Conservation (phyloP, 2,888 invertebrate genomes). For the Cantharis rustica region DNA sequence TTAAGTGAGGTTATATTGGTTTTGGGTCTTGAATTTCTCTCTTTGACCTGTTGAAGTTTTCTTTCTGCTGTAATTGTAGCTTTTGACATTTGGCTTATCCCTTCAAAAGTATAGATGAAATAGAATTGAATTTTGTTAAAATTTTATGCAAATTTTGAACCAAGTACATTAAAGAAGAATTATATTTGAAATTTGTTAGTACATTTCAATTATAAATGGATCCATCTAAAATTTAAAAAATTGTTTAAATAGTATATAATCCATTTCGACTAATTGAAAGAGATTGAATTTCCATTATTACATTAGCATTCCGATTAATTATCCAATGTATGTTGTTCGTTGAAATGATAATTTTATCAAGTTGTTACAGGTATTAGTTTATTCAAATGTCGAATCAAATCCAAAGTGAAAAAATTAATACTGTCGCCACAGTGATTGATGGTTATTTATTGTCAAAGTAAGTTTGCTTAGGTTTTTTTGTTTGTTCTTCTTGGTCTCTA, state of each 20-base stretch:
- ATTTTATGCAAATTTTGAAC: not conserved
- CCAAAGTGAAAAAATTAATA: not conserved
- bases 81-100: too few species aligned
- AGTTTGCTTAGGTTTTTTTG: not conserved
- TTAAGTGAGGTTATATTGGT: too few species aligned
- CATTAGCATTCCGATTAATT: not conserved
- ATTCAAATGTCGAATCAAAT: not conserved
- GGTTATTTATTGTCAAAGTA: not conserved
- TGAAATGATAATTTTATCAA: not conserved
- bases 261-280: not conserved
- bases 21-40: too few species aligned
- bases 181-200: too few species aligned
- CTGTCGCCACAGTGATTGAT: not conserved
- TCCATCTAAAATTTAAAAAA: not conserved
- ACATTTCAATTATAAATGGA: not conserved
- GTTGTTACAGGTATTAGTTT: not conserved
- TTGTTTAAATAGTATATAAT: not conserved
- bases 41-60: too few species aligned
- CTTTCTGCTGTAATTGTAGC: too few species aligned
- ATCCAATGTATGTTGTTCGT: not conserved
- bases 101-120: too few species aligned
- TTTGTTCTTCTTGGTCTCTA: not conserved
- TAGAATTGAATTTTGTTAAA: not conserved
- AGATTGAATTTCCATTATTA: not conserved
- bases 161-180: not conserved